phyloP scores from a whole-genome alignment of 1,140 invertebrate species.

The Pogonognathellus flavescens region DNA sequence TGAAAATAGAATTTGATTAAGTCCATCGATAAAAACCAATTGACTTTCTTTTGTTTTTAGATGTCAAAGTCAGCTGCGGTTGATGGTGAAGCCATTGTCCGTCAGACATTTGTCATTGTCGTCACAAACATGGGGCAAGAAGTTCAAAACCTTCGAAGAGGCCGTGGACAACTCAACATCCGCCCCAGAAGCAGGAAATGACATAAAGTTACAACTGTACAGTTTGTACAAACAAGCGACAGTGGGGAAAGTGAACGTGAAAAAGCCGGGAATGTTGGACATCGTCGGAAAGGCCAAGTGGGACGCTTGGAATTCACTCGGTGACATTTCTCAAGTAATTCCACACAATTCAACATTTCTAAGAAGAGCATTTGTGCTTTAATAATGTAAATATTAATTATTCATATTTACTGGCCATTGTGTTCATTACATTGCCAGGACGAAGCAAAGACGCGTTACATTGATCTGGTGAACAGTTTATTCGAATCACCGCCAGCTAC shows the following conservation, averaged over 20 bases:
- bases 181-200: slow-evolving; percentile 68
- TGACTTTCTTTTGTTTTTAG: neutral
- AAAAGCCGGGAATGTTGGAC: slow-evolving; percentile 76
- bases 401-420: too few relatives aligned
- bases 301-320: slow-evolving; percentile 76
- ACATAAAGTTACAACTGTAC: slow-evolving; percentile 75
- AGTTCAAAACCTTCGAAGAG: neutral
- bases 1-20: too few relatives aligned
- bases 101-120: neutral
- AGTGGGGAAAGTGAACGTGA: slow-evolving; percentile 72
- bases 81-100: neutral
- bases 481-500: neutral
- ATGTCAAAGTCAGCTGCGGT: slow-evolving; percentile 8
- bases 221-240: slow-evolving; percentile 77
- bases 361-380: neutral
- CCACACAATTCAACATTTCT: neutral
- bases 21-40: too few relatives aligned
- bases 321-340: slow-evolving; percentile 70
- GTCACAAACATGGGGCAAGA: neutral
- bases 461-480: slow-evolving; percentile 52
- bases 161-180: slow-evolving; percentile 8
- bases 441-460: slow-evolving; percentile 63
- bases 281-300: slow-evolving; percentile 77
- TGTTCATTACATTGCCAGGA: too few relatives aligned
- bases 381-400: too few relatives aligned